These are phyloP conservation scores for Allobates femoralis DNA, from an alignment of 2,797 vertebrate species.

Conservation along the genomic window DNA sequence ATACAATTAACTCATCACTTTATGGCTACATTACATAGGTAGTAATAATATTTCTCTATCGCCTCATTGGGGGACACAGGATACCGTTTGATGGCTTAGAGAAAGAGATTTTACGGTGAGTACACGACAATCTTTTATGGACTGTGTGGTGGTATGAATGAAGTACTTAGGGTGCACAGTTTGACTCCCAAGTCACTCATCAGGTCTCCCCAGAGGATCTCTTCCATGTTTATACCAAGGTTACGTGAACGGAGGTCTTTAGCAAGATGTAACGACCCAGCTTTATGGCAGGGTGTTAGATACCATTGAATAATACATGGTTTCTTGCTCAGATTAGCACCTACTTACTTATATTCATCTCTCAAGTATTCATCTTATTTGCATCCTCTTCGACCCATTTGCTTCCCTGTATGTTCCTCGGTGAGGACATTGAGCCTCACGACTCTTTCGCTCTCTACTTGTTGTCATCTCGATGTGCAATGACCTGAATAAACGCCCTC, in stretches of 20 bases:
- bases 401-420: background rate
- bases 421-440: background rate
- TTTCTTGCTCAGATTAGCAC: background rate
- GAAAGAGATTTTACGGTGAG: too few species aligned
- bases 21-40: background rate
- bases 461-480: background rate
- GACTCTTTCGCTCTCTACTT: background rate
- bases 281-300: background rate
- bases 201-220: background rate
- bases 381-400: background rate
- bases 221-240: background rate
- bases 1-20: too few species aligned
- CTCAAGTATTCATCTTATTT: background rate
- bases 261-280: background rate
- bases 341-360: background rate
- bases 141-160: too few species aligned
- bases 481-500: slow-evolving; percentile 5
- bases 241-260: background rate
- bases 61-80: too few species aligned
- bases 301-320: background rate
- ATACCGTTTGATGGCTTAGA: too few species aligned
- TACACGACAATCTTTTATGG: too few species aligned
- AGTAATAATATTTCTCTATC: too few species aligned
- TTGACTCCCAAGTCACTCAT: background rate
- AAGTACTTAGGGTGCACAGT: background rate